phyloP scores from a whole-genome alignment of 1,140 invertebrate species.

The Drosophila ficusphila region DNA sequence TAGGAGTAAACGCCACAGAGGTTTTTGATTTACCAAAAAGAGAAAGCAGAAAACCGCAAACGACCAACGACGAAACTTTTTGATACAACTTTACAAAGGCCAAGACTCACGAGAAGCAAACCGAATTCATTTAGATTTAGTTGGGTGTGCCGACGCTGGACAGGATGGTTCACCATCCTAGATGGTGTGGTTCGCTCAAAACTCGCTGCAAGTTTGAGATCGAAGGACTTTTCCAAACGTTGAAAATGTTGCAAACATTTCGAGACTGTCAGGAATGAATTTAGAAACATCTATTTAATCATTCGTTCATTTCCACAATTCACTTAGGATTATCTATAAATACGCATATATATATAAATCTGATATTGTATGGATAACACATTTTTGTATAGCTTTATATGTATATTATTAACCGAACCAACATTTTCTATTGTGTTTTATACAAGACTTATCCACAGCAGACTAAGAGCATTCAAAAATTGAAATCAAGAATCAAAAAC shows the following conservation, averaged over 20 bases:
- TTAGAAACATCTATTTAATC: constrained; percentile 28
- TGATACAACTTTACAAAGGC: constrained; percentile 65
- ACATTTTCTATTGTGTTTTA: constrained; percentile 50
- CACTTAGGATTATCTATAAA: constrained; percentile 42
- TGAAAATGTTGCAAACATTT: constrained; percentile 41
- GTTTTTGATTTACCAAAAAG: constrained; percentile 34
- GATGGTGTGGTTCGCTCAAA: neutral
- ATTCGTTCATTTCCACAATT: constrained; percentile 35
- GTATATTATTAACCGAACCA: constrained; percentile 62
- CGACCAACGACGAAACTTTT: constrained; percentile 67
- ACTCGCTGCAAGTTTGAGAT: neutral
- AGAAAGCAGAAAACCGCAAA: constrained; percentile 6
- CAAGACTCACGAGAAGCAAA: constrained; percentile 40
- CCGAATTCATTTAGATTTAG: constrained; percentile 52
- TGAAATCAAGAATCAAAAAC: constrained; percentile 53
- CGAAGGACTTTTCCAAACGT: constrained; percentile 5
- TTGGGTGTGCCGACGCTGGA: constrained; percentile 8
- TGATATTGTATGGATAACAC: constrained; percentile 44
- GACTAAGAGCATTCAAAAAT: constrained; percentile 25
- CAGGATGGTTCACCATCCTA: neutral
- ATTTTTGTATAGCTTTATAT: constrained; percentile 77
- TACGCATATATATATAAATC: constrained; percentile 41
- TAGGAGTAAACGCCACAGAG: constrained; percentile 50
- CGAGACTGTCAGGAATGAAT: constrained; percentile 46
- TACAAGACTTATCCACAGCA: constrained; percentile 36